Evolutionary conservation across 2,113 vertebrate species (phyloP).

Genomic region (Campylomormyrus numenius): DNA sequence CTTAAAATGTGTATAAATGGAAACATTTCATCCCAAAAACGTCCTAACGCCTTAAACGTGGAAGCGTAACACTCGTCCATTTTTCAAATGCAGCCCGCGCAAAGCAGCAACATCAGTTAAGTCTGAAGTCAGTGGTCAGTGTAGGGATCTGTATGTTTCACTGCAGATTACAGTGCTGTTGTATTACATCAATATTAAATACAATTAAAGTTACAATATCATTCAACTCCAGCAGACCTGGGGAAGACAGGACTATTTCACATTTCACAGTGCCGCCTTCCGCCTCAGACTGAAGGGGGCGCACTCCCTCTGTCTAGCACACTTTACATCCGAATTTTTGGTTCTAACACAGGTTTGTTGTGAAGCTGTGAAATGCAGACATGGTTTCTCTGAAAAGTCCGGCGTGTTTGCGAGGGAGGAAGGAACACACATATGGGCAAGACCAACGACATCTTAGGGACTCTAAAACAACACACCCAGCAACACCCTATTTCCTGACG

Average conservation of each 20-base stretch:
- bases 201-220: neutral
- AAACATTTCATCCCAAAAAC: neutral
- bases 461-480: neutral
- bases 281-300: neutral
- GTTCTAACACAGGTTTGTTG: neutral
- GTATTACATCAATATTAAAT: neutral
- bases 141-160: neutral
- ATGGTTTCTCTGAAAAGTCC: neutral
- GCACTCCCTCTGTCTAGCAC: neutral
- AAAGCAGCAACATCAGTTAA: neutral
- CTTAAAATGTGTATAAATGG: neutral
- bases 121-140: neutral
- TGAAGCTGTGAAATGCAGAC: neutral
- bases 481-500: conserved; percentile 31
- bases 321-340: neutral
- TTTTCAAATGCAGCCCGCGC: neutral
- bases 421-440: neutral
- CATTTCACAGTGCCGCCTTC: neutral
- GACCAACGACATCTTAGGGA: neutral
- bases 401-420: neutral
- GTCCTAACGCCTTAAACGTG: neutral
- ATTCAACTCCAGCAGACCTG: neutral
- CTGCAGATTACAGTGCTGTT: neutral
- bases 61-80: neutral
- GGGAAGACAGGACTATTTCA: neutral